Evolutionary conservation across 1,140 invertebrate genomes (phyloP).

Genomic region (Plectus sambesii): DNA sequence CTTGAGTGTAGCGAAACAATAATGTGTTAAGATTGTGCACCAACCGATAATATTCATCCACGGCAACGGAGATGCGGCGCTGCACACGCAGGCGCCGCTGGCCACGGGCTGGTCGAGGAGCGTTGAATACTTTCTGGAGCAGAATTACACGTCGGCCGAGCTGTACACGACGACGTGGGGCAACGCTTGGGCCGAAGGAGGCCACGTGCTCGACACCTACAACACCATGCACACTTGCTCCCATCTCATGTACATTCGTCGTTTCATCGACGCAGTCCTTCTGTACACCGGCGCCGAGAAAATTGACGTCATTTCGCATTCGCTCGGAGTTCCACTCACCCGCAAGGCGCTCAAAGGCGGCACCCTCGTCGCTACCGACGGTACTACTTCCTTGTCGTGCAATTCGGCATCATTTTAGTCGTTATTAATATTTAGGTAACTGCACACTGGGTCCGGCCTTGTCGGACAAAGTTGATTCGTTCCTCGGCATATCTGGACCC

Average conservation of each 20-base stretch:
- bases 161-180: constrained; percentile 45
- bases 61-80: constrained; percentile 37
- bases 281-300: constrained; percentile 38
- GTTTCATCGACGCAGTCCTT: constrained; percentile 40
- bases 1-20: constrained; percentile 5
- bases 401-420: too few species aligned
- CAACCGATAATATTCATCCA: constrained; percentile 44
- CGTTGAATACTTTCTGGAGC: constrained; percentile 45
- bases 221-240: constrained; percentile 40
- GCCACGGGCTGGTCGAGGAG: constrained; percentile 38
- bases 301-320: constrained; percentile 43
- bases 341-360: constrained; percentile 44
- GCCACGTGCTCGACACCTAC: constrained; percentile 39
- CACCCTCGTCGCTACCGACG: constrained; percentile 41
- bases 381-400: too few species aligned
- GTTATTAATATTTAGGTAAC: too few species aligned
- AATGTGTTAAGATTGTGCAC: constrained; percentile 25
- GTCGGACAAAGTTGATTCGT: constrained; percentile 34
- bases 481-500: constrained; percentile 40
- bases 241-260: constrained; percentile 36
- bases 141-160: constrained; percentile 37
- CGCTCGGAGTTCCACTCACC: constrained; percentile 35
- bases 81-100: constrained; percentile 41
- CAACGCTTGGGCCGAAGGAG: constrained; percentile 45
- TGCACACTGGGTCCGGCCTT: constrained; percentile 39